phyloP scores from a whole-genome alignment of 2,113 vertebrate species.

The Phodopus roborovskii region DNA sequence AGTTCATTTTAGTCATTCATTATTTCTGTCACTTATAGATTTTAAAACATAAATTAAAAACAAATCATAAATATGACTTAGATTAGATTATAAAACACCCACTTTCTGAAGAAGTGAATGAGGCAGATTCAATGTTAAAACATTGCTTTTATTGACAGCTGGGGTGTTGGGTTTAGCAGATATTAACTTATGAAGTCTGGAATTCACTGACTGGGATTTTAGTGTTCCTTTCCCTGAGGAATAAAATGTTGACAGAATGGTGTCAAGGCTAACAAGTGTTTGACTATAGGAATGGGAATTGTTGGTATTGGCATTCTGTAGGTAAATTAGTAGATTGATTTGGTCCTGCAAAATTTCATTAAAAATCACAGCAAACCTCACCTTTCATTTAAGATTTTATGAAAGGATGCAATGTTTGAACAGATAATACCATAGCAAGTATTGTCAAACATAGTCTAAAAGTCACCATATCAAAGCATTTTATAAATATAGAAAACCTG shows the following conservation, averaged over 20 bases:
- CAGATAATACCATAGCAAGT: not conserved
- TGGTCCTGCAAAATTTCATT: not conserved
- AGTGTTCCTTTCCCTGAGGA: not conserved
- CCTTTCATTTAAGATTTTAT: not conserved
- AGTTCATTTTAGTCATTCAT: slow-evolving; percentile 76
- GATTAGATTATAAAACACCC: slow-evolving; percentile 64
- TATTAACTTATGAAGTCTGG: slow-evolving; percentile 61
- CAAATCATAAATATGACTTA: slow-evolving; percentile 80
- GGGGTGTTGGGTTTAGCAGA: slow-evolving; percentile 60
- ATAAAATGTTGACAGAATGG: slow-evolving; percentile 40
- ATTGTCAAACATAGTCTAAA: slow-evolving; percentile 7
- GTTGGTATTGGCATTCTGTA: not conserved
- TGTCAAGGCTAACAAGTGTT: slow-evolving; percentile 41
- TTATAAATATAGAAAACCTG: slow-evolving; percentile 28
- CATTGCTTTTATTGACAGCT: slow-evolving; percentile 64
- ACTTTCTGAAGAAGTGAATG: slow-evolving; percentile 65
- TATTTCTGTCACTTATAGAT: slow-evolving; percentile 86
- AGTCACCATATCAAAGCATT: not conserved
- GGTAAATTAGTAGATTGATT: not conserved
- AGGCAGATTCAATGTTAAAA: slow-evolving; percentile 70
- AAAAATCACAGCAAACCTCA: not conserved
- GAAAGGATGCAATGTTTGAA: not conserved
- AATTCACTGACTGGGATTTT: not conserved
- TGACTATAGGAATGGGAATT: slow-evolving; percentile 25
- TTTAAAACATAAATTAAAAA: slow-evolving; percentile 82